Evolutionary conservation across 2,113 vertebrate species (phyloP).

Genomic region (Protobothrops mucrosquamatus): DNA sequence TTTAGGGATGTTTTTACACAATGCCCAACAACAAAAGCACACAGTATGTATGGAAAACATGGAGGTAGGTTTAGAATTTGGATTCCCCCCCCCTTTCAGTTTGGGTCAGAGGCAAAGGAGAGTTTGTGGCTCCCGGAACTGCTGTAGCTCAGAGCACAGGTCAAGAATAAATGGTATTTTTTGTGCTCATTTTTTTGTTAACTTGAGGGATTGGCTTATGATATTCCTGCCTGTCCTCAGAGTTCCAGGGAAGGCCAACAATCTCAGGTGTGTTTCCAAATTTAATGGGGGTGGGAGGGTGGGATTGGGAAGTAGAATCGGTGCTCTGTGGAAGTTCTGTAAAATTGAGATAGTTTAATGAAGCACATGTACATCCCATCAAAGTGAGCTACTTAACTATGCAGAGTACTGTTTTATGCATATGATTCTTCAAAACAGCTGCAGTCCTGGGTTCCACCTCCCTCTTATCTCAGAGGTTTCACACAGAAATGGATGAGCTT

Average conservation of each 20-base stretch:
- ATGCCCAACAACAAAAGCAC: not conserved
- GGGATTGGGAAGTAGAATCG: not conserved
- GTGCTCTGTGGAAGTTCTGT: not conserved
- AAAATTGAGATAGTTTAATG: not conserved
- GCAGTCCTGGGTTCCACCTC: not conserved
- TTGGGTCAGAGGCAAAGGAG: not conserved
- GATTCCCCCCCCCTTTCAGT: not conserved
- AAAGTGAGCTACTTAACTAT: not conserved
- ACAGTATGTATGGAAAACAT: not conserved
- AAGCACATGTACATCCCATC: not conserved
- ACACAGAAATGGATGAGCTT: not conserved
- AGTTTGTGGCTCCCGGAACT: not conserved
- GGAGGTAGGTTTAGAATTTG: not conserved
- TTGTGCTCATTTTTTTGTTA: not conserved
- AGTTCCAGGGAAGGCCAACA: not conserved
- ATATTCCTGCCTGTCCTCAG: not conserved
- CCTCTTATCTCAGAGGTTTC: not conserved
- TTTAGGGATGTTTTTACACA: not conserved
- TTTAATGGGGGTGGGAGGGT: not conserved
- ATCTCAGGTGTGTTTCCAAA: not conserved
- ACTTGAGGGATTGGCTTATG: not conserved
- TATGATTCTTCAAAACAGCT: not conserved
- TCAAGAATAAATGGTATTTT: not conserved
- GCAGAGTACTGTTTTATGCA: not conserved
- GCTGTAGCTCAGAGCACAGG: not conserved